Percentiles rank a stretch among this genome's conserved stretches.
These are phyloP conservation scores for Salvelinus alpinus DNA, from an alignment of 2,113 vertebrate species.

Conservation along the genomic window DNA sequence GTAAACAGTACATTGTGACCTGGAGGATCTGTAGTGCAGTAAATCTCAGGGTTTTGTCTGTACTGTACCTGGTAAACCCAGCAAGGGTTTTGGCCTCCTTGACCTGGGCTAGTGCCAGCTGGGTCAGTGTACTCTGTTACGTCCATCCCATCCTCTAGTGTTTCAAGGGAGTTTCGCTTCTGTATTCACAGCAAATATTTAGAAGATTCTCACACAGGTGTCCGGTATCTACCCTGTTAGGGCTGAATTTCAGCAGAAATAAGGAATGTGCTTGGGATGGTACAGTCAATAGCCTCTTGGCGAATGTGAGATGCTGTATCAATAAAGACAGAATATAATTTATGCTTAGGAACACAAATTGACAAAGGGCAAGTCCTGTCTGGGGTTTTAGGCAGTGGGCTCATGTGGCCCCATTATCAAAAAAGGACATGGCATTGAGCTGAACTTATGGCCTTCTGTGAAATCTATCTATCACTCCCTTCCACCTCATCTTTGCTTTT, in stretches of 20 bases:
- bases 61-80: background rate
- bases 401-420: too few species aligned
- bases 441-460: background rate
- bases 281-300: background rate
- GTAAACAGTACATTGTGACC: too few species aligned
- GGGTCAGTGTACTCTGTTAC: background rate
- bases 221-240: background rate
- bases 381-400: too few species aligned
- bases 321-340: too few species aligned
- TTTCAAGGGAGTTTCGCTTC: background rate
- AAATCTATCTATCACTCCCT: background rate
- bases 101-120: background rate
- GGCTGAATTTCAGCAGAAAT: background rate
- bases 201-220: background rate
- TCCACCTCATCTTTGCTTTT: background rate
- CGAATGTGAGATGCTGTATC: background rate
- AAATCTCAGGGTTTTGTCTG: too few species aligned
- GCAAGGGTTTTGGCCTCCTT: background rate
- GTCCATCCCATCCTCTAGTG: background rate
- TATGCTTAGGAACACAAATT: too few species aligned
- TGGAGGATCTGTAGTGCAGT: too few species aligned
- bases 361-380: too few species aligned
- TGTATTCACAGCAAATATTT: background rate
- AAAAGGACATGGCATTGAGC: background rate
- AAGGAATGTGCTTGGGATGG: background rate